A percentile compares a stretch with the other conserved stretches of the same genome.
These are phyloP conservation scores for Merops nubicus DNA, from an alignment of 2,113 vertebrate genomes.

Conservation along the genomic window DNA sequence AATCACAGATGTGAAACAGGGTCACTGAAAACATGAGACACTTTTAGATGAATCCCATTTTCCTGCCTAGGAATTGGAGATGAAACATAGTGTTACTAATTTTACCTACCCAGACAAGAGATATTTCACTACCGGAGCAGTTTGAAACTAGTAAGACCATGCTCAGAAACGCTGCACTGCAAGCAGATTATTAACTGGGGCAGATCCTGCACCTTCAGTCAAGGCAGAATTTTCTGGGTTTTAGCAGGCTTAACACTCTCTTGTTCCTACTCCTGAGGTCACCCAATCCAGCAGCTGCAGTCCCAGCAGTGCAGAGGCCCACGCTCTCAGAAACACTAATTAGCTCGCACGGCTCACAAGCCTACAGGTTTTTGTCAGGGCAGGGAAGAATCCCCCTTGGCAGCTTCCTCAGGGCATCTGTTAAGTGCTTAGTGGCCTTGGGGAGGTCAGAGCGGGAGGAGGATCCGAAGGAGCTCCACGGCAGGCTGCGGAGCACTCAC, in stretches of 20 bases:
- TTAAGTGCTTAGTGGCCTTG: background rate
- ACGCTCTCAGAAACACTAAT: rapidly evolving
- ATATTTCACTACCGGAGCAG: background rate
- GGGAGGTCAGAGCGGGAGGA: background rate
- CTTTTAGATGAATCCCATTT: background rate
- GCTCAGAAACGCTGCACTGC: background rate
- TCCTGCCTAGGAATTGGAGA: background rate
- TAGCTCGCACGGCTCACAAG: background rate
- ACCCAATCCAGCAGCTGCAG: background rate
- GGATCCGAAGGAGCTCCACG: background rate
- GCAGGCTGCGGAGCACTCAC: background rate
- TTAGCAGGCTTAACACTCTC: background rate
- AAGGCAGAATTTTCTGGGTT: background rate
- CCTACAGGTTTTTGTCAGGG: background rate
- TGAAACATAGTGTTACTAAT: background rate
- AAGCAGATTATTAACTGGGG: background rate
- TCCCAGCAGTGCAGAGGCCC: background rate
- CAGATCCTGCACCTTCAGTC: background rate
- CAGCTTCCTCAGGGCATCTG: background rate
- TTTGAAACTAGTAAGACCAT: background rate
- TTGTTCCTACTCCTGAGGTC: background rate
- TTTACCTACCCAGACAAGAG: rapidly evolving
- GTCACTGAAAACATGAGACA: background rate
- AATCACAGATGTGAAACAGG: background rate
- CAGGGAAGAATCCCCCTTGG: background rate